phyloP scores from a whole-genome alignment of 2,113 vertebrate genomes.

The Albula goreensis region DNA sequence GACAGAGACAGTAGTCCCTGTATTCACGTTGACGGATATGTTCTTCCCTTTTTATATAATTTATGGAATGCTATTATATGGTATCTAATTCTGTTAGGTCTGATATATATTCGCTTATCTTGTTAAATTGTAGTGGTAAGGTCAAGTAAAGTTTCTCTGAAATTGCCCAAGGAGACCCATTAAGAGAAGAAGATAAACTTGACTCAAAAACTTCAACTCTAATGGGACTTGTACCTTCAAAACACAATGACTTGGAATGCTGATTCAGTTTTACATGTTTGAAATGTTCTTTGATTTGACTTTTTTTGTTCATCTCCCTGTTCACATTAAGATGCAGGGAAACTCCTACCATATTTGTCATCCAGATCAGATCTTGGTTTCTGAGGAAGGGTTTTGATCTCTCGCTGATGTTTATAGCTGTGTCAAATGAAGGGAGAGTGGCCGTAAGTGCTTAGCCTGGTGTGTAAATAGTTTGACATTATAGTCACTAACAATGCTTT shows the following conservation, averaged over 20 bases:
- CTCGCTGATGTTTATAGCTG: slow-evolving; percentile 65
- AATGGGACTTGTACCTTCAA: slow-evolving; percentile 15
- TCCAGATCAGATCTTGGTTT: slow-evolving; percentile 57
- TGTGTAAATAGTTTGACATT: slow-evolving; percentile 77
- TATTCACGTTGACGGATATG: not conserved
- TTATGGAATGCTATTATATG: no score
- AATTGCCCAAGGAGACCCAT: not conserved
- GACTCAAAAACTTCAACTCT: not conserved
- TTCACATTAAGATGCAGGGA: slow-evolving; percentile 58
- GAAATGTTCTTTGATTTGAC: slow-evolving; percentile 24
- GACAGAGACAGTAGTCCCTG: not conserved
- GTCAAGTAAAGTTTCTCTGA: not conserved
- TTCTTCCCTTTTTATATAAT: no score
- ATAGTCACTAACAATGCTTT: slow-evolving; percentile 69
- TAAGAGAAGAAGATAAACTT: not conserved
- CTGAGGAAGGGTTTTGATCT: slow-evolving; percentile 71
- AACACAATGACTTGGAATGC: not conserved
- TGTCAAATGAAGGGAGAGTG: slow-evolving; percentile 65
- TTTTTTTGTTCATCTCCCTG: slow-evolving; percentile 15
- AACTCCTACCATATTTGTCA: slow-evolving; percentile 69
- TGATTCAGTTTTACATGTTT: slow-evolving; percentile 15
- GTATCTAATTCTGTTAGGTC: no score
- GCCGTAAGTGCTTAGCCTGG: slow-evolving; percentile 74
- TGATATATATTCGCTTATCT: no score
- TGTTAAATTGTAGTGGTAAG: not conserved